These are phyloP conservation scores for Myiotriccus ornatus DNA, from an alignment of 2,797 vertebrate genomes.

Conservation along the genomic window DNA sequence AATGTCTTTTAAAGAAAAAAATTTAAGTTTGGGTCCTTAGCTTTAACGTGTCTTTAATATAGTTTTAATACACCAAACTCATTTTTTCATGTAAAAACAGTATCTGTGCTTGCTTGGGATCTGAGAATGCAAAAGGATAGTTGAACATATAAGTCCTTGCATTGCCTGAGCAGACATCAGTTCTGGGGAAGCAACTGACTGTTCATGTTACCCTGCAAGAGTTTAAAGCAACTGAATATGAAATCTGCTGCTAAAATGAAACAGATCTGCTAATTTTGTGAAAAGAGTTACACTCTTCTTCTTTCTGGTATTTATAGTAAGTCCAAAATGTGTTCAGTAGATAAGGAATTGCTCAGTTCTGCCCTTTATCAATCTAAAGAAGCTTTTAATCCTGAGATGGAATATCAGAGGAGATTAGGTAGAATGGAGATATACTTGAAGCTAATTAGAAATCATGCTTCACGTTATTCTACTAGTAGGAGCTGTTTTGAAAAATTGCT, in stretches of 20 bases:
- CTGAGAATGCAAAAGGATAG: background rate
- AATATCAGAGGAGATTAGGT: constrained; percentile 23
- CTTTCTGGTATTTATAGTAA: too few relatives aligned
- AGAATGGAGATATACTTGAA: constrained; percentile 4
- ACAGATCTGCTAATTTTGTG: constrained; percentile 21
- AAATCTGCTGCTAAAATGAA: constrained; percentile 34
- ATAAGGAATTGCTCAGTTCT: constrained; percentile 13
- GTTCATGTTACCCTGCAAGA: background rate
- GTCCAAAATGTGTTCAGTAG: background rate
- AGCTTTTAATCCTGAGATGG: constrained; percentile 6
- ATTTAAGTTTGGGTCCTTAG: background rate
- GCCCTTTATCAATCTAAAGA: background rate
- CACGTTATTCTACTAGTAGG: background rate
- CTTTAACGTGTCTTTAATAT: background rate
- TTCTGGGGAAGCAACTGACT: background rate
- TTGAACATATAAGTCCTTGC: background rate
- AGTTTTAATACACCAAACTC: background rate
- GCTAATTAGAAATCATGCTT: constrained; percentile 39
- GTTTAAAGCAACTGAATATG: constrained; percentile 1
- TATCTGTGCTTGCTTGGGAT: background rate
- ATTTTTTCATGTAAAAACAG: background rate
- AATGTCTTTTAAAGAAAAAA: background rate
- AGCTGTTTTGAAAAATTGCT: constrained; percentile 48
- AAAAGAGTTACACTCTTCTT: too few relatives aligned
- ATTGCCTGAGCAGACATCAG: background rate